These are phyloP conservation scores for Xiphophorus maculatus DNA, from an alignment of 2,113 vertebrate genomes.

Conservation along the genomic window DNA sequence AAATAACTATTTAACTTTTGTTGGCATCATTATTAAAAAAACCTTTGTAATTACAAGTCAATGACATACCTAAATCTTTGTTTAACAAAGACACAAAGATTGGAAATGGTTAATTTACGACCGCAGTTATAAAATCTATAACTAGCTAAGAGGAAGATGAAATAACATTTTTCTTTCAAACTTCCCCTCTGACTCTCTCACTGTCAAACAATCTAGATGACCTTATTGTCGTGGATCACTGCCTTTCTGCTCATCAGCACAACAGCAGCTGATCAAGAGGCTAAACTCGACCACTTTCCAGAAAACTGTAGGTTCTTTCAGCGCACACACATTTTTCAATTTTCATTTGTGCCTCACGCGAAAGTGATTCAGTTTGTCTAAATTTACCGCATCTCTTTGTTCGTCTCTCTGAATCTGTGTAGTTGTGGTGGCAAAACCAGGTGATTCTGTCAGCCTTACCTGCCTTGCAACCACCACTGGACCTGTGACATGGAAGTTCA, in stretches of 20 bases:
- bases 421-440: slow-evolving; percentile 45
- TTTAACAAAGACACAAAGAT: background rate
- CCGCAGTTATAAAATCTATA: background rate
- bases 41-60: background rate
- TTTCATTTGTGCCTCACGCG: background rate
- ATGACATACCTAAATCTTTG: background rate
- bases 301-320: slow-evolving; percentile 49
- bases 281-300: slow-evolving; percentile 45
- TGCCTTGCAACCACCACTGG: slow-evolving; percentile 21
- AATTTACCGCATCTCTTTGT: background rate
- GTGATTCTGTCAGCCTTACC: slow-evolving; percentile 37
- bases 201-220: slow-evolving; percentile 31
- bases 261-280: background rate
- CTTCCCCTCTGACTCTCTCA: background rate
- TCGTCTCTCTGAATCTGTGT: background rate
- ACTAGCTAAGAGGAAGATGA: background rate
- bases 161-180: background rate
- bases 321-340: background rate
- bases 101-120: background rate
- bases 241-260: slow-evolving; percentile 42
- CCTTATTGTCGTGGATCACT: slow-evolving; percentile 32
- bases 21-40: background rate
- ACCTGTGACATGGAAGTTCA: slow-evolving; percentile 55
- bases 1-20: background rate
- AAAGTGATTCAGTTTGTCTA: background rate